Evolutionary conservation across 2,797 vertebrate genomes (phyloP), one percentile per base, ranked within the genome.

Genomic region (Peromyscus eremicus): DNA sequence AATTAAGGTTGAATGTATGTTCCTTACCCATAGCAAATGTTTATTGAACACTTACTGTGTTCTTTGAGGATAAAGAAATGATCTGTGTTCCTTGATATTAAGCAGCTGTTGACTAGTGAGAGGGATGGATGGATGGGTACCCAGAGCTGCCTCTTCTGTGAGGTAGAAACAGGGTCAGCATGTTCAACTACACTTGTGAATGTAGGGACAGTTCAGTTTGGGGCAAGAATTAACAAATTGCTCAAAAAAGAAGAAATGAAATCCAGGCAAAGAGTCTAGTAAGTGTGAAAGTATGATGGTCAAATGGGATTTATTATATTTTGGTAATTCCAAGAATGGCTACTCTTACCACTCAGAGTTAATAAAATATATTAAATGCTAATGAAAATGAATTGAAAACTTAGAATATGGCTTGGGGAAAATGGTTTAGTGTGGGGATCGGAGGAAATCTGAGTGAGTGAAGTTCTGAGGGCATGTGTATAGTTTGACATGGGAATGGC

Each of bases 81-180:
- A 34, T 25, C 46, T 29, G 17, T 40, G 0, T 7, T n/a, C 9
- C 23, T 7, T 82, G 49, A 12, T n/a, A 19, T 27, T 46, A 46
- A 64, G 4, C 40, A 14, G n/a, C 60, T 66, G 19, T 23, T 90
- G n/a, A 25, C n/a, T 25, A n/a, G 8, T 32, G 71, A 77, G 57
- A 29, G 68, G 70, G 49, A 43, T 23, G 71, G 5, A 25, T n/a
- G 76, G 1, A 5, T 29, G 29, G 49, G 9, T 60, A 32, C 8
- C n/a, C 62, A 25, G 0, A 9, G 3, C 1, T 4, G 1, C 6
- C 21, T 32, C 2, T 2, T 46, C 23, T 60, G 14, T n/a, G 73
- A 71, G 16, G 0, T 25, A 5, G 27, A 19, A 2, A 55, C 16
- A 21, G 32, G 17, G 5, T 43, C 1, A 6, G 85, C 37, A 43